Base-by-base conservation (phyloP, 53 echinoderm and acorn worm species). In the Henricia sp. region DNA sequence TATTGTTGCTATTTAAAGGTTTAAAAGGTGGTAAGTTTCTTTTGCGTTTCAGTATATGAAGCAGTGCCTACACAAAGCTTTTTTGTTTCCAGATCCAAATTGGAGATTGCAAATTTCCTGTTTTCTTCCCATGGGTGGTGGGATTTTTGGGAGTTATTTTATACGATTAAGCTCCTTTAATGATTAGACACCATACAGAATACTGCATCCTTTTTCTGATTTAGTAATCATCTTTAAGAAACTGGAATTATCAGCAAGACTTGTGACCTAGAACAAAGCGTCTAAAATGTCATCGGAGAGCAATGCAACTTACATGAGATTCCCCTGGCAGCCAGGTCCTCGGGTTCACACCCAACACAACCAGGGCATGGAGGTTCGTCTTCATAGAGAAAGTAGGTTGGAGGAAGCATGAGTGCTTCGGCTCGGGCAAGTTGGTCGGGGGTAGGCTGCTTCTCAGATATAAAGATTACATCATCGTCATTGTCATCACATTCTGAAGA, bases 361-460 rank as follows among this genome's bases (percentile, higher is more conserved):
- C 96, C 96, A 34, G 87, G 83, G 68, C 96, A 96, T 4, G 96
- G 96, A 11, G 87, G 89, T 12, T 86, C 88, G 60, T 93, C 71
- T 73, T 91, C 89, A 63, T 93, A 96, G 13, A 93, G 77, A 42
- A 89, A 96, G 85, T 93, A 96, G 38, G 88, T 89, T 19, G 58
- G 77, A 23, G 92, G 91, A 24, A 95, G 90, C 38, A 71, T 37
- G 25, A 92, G 85, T 32, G 38, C 62, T 20, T 88, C 78, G 28
- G 95, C 95, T 66, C 66, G 88, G 41, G 77, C 86, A 53, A 64
- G 57, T 73, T 88, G 89, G 67, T 87, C 95, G 33, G 82, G 52
- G 25, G 84, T 82, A 9, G 96, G 93, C 66, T 60, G 21, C 12
- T 56, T 89, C 85, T 82, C 87, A 2, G 75, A 84, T 23, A 96